Conservation (phyloP, 2,888 invertebrate genomes). For the Sepioteuthis lessoniana region DNA sequence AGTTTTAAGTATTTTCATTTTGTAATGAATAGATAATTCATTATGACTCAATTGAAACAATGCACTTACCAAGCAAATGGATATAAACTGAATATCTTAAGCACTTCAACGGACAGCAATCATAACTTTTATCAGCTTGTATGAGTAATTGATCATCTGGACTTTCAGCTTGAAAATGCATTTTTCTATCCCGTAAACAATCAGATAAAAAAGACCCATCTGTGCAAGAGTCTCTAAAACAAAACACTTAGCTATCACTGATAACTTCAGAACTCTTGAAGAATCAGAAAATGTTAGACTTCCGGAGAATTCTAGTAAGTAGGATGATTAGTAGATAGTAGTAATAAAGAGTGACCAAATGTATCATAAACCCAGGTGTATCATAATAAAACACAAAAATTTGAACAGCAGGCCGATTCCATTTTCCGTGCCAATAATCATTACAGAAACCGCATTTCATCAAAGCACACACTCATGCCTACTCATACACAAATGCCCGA, state of each 20-base stretch:
- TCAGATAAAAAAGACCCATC: constrained; percentile 64
- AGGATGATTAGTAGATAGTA: not conserved
- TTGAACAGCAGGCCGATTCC: too few relatives aligned
- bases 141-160: constrained; percentile 95
- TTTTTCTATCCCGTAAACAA: constrained; percentile 77
- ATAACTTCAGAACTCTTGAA: not conserved
- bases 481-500: too few relatives aligned
- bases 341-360: not conserved
- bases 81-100: constrained; percentile 86
- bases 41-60: not conserved
- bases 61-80: constrained; percentile 78
- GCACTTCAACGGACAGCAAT: constrained; percentile 82
- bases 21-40: too few relatives aligned
- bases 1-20: too few relatives aligned
- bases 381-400: too few relatives aligned
- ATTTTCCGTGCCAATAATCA: too few relatives aligned
- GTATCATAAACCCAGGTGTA: constrained; percentile 50
- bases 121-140: constrained; percentile 89
- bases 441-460: too few relatives aligned
- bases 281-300: not conserved
- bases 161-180: constrained; percentile 94
- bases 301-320: not conserved
- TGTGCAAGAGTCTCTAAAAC: constrained; percentile 63
- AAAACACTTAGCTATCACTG: constrained; percentile 48
- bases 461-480: too few relatives aligned